Evolutionary conservation across 2,113 vertebrate genomes (phyloP), one percentile per base, ranked within the genome.

Genomic region (Etheostoma spectabile): DNA sequence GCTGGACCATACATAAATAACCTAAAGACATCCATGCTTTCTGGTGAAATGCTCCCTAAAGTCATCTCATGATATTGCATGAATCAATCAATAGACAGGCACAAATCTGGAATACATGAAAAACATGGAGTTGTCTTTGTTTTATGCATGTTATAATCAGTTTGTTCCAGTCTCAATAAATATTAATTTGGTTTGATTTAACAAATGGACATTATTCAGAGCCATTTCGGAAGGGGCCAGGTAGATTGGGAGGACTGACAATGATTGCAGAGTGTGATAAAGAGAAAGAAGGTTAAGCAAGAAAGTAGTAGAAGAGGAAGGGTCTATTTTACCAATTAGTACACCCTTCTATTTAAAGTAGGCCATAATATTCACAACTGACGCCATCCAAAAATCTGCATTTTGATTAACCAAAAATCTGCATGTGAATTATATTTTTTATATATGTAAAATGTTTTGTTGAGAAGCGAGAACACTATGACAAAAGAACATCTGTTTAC

Each of bases 401-500:
- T 53, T 7, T 38, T 38, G 8, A 38, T 38, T 38, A 38, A 38
- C 35, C 35, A 74, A 8, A 16, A 57, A 4, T 21, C 10, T 16
- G n/a, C 15, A 49, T 60, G 5, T 60, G 12, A 42, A 67, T 77
- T 8, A 13, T 73, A 10, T 38, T 8, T 38, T 38, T 38, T 38
- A 38, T 38, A 8, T 35, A 35, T 35, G 2, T 2, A 38, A 3
- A 30, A 30, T 30, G 4, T 56, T 55, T 46, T n/a, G 4, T 12
- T 80, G 27, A 35, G 53, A n/a, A 42, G 8, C 24, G 49, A 55
- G 6, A 80, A 24, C 79, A 56, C 61, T 0, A 1, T 52, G 67
- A 85, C 77, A 89, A 74, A 59, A 65, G 56, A 16, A 56, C 53
- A 62, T 78, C 62, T 82, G 79, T 77, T 77, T 51, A 27, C 33